phyloP scores from a whole-genome alignment of 2,113 vertebrate species.

The Rhynchomys soricoides region DNA sequence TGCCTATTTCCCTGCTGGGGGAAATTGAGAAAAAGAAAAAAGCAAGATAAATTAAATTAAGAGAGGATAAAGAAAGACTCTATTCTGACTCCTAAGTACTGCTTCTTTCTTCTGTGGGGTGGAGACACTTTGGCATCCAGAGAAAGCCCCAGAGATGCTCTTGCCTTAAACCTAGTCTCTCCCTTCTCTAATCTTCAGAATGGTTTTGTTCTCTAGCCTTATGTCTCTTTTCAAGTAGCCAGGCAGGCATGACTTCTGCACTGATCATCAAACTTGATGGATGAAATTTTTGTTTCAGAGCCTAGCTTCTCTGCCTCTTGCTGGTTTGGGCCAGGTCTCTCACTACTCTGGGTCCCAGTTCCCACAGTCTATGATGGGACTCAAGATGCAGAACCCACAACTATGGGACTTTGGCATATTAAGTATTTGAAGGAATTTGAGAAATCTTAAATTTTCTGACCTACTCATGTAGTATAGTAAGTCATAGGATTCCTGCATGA shows the following conservation, averaged over 20 bases:
- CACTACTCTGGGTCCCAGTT: neutral
- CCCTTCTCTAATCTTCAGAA: neutral
- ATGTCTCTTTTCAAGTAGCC: neutral
- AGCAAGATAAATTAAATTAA: conserved; percentile 18
- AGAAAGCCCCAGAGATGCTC: neutral
- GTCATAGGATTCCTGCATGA: neutral
- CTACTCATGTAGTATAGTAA: neutral
- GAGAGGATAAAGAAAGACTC: neutral
- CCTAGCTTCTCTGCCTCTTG: neutral
- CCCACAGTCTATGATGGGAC: neutral
- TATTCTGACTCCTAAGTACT: neutral
- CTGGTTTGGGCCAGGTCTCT: neutral
- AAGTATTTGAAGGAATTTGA: neutral
- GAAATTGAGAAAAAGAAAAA: conserved; percentile 44
- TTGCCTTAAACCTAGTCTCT: neutral
- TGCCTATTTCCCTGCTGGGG: conserved; percentile 11
- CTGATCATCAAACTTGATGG: neutral
- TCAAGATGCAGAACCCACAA: neutral
- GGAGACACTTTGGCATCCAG: neutral
- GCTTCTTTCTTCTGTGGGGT: neutral
- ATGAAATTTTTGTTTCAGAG: neutral
- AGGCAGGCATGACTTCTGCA: neutral
- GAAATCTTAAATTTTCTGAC: neutral
- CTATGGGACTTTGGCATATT: neutral
- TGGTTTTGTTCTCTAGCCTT: neutral